phyloP scores from a whole-genome alignment of 2,888 invertebrate genomes.

The Athalia cordata region DNA sequence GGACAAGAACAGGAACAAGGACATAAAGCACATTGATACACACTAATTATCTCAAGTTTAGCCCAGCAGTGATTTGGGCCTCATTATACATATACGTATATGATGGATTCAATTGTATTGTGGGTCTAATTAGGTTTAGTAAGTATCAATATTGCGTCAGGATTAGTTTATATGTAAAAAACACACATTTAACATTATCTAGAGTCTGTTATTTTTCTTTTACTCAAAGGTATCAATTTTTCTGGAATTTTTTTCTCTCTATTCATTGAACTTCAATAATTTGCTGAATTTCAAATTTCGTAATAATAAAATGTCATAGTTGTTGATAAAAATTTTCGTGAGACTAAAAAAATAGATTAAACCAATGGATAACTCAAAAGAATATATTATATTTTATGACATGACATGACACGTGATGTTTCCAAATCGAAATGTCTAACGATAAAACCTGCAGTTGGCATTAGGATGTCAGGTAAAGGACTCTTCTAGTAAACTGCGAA shows the following conservation, averaged over 20 bases:
- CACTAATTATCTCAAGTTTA: slow-evolving; percentile 70
- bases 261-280: too few species aligned
- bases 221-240: slow-evolving; percentile 62
- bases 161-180: slow-evolving; percentile 63
- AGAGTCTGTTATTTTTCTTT: slow-evolving; percentile 67
- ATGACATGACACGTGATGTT: too few species aligned
- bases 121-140: slow-evolving; percentile 56
- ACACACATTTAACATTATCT: slow-evolving; percentile 64
- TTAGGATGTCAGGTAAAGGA: too few species aligned
- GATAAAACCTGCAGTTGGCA: too few species aligned
- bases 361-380: too few species aligned
- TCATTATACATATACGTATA: slow-evolving; percentile 57
- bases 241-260: slow-evolving; percentile 1
- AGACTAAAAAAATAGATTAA: too few species aligned
- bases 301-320: too few species aligned
- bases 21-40: slow-evolving; percentile 74
- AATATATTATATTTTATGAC: too few species aligned
- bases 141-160: slow-evolving; percentile 69
- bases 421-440: too few species aligned
- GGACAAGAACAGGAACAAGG: slow-evolving; percentile 73
- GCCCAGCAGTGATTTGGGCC: slow-evolving; percentile 65
- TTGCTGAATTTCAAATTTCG: too few species aligned
- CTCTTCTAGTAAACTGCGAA: too few species aligned
- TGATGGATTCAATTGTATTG: slow-evolving; percentile 49
- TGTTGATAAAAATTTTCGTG: too few species aligned